These are phyloP conservation scores for Cheilosia scutellata DNA, from an alignment of 2,888 invertebrate species.

Conservation along the genomic window DNA sequence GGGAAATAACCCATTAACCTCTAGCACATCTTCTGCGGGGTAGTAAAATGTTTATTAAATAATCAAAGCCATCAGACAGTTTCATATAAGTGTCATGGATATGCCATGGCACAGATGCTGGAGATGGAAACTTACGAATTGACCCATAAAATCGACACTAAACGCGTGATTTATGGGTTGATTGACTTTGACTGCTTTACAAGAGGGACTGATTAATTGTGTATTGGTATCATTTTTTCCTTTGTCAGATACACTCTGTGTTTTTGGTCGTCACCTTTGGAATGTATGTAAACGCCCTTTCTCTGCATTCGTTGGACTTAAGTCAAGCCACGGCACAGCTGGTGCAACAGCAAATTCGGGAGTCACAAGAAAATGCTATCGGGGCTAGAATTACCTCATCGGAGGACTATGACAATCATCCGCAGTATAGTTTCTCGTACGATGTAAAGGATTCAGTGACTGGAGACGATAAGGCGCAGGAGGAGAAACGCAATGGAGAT, in stretches of 20 bases:
- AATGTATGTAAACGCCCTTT: constrained; percentile 47
- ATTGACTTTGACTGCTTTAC: constrained; percentile 32
- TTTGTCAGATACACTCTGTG: constrained; percentile 54
- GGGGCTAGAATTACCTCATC: constrained; percentile 78
- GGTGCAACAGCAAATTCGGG: constrained; percentile 72
- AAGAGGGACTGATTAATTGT: constrained; percentile 29
- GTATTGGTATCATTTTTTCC: constrained; percentile 8
- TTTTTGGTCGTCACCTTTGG: constrained; percentile 57
- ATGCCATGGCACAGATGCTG: constrained; percentile 32
- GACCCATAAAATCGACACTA: constrained; percentile 43
- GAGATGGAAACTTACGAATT: constrained; percentile 16
- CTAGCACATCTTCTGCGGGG: constrained; percentile 35
- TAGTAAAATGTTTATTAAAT: constrained; percentile 70
- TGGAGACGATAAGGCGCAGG: constrained; percentile 78
- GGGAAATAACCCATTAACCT: constrained; percentile 22
- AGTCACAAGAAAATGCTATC: constrained; percentile 77
- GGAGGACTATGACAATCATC: constrained; percentile 78
- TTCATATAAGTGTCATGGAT: constrained; percentile 14
- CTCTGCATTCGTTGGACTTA: constrained; percentile 80
- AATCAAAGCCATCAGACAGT: constrained; percentile 45
- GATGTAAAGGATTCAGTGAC: constrained; percentile 78
- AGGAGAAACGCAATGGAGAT: constrained; percentile 78
- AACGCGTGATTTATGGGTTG: constrained; percentile 27
- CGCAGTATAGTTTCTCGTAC: constrained; percentile 77
- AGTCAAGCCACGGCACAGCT: constrained; percentile 70